Percentiles rank a stretch among this genome's conserved stretches.
Conservation (phyloP, 92 coral and sea anemone species). For the Siderastrea radians region DNA sequence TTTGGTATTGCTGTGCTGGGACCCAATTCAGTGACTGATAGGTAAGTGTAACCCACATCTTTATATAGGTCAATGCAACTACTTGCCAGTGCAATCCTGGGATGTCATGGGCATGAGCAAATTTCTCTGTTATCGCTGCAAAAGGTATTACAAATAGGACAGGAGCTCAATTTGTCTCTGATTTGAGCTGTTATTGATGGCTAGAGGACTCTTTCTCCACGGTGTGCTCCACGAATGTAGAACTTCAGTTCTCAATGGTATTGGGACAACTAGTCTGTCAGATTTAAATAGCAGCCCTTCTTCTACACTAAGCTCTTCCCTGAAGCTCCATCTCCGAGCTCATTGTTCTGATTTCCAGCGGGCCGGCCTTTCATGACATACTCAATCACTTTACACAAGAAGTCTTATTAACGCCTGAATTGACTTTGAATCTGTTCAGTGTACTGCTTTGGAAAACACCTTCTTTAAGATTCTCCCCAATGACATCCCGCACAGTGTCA, state of each 20-base stretch:
- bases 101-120: too few species aligned
- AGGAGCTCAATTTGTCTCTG: too few species aligned
- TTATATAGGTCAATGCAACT: too few species aligned
- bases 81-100: too few species aligned
- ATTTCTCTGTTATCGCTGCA: neutral
- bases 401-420: slow-evolving; percentile 41
- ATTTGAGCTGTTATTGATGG: too few species aligned
- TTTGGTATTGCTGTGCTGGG: too few species aligned
- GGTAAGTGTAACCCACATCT: too few species aligned
- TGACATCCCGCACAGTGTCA: slow-evolving; percentile 31
- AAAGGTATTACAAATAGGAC: slow-evolving; percentile 11
- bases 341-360: slow-evolving; percentile 42
- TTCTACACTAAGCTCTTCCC: slow-evolving; percentile 67
- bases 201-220: slow-evolving; percentile 43
- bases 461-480: slow-evolving; percentile 52
- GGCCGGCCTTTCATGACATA: slow-evolving; percentile 67
- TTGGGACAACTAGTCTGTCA: slow-evolving; percentile 54
- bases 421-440: slow-evolving; percentile 28
- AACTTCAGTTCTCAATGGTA: slow-evolving; percentile 48
- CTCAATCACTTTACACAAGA: slow-evolving; percentile 54
- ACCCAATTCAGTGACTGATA: too few species aligned
- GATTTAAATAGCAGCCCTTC: slow-evolving; percentile 66
- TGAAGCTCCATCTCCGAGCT: slow-evolving; percentile 69
- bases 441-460: slow-evolving; percentile 38
- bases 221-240: slow-evolving; percentile 71